Percentiles rank a stretch among this genome's conserved stretches.
phyloP scores from a whole-genome alignment of 2,888 invertebrate species.

The Athetis lepigone region DNA sequence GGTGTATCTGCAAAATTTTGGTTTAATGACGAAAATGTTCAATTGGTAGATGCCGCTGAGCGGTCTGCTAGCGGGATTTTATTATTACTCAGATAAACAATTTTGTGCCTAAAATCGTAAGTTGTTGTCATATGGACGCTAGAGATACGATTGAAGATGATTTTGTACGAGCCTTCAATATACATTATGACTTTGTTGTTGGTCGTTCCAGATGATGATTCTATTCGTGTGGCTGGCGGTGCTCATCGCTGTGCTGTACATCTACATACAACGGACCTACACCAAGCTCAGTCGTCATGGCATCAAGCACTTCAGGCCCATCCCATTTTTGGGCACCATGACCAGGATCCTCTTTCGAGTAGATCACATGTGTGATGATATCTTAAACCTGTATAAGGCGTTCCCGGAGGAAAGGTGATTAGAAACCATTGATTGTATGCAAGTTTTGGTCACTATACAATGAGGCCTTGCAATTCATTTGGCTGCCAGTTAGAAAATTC shows the following conservation, averaged over 20 bases:
- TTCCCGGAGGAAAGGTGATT: constrained; percentile 75
- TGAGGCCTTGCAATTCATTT: background rate
- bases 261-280: constrained; percentile 67
- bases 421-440: background rate
- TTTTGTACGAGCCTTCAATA: too few relatives aligned
- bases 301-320: constrained; percentile 67
- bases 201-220: constrained; percentile 59
- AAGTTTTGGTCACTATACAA: background rate
- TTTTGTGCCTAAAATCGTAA: too few relatives aligned
- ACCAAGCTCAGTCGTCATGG: constrained; percentile 69
- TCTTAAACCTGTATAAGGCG: constrained; percentile 62
- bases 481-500: background rate
- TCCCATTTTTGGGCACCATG: constrained; percentile 77
- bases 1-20: too few relatives aligned
- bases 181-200: too few relatives aligned
- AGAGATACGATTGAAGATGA: too few relatives aligned
- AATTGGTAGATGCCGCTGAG: too few relatives aligned
- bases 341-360: constrained; percentile 52
- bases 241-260: constrained; percentile 57
- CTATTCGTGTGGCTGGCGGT: constrained; percentile 71
- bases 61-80: too few relatives aligned
- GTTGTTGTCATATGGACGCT: too few relatives aligned
- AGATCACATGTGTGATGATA: constrained; percentile 61
- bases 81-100: too few relatives aligned
- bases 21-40: too few relatives aligned